These are phyloP conservation scores for Halichoerus grypus DNA, from an alignment of 2,113 vertebrate genomes.

Conservation along the genomic window DNA sequence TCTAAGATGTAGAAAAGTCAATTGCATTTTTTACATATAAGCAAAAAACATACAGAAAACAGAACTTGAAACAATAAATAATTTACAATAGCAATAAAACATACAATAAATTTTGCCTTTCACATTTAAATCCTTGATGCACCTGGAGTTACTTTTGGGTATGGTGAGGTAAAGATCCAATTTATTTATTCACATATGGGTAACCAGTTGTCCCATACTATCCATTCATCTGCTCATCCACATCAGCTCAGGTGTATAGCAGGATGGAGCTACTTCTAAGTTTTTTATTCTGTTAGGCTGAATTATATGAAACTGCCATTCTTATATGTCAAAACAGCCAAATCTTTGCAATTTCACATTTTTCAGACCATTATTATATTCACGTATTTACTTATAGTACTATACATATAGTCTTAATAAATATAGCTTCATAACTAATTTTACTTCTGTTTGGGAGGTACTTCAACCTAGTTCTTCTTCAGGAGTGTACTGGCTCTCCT, in stretches of 20 bases:
- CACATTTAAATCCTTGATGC: conserved; percentile 11
- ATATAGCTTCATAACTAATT: not conserved
- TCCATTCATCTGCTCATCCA: not conserved
- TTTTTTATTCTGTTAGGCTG: not conserved
- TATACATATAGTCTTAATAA: not conserved
- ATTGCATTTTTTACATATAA: conserved; percentile 17
- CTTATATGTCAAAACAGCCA: not conserved
- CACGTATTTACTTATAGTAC: not conserved
- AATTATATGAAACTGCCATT: not conserved
- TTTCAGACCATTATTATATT: not conserved
- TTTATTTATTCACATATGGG: not conserved
- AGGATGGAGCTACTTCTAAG: not conserved
- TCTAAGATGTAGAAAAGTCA: not conserved
- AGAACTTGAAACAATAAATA: conserved; percentile 39
- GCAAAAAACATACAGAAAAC: conserved; percentile 27
- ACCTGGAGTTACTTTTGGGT: not conserved
- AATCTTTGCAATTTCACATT: not conserved
- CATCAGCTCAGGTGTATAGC: not conserved
- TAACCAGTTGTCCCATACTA: not conserved
- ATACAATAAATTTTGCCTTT: not conserved
- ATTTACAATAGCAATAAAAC: conserved; percentile 34
- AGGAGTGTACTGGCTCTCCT: not conserved
- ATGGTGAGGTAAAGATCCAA: not conserved
- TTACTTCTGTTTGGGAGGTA: conserved; percentile 10
- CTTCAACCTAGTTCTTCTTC: not conserved